Evolutionary conservation across 2,797 vertebrate species (phyloP), one percentile per base, ranked within the genome.

Genomic region (Lutjanus argentimaculatus): DNA sequence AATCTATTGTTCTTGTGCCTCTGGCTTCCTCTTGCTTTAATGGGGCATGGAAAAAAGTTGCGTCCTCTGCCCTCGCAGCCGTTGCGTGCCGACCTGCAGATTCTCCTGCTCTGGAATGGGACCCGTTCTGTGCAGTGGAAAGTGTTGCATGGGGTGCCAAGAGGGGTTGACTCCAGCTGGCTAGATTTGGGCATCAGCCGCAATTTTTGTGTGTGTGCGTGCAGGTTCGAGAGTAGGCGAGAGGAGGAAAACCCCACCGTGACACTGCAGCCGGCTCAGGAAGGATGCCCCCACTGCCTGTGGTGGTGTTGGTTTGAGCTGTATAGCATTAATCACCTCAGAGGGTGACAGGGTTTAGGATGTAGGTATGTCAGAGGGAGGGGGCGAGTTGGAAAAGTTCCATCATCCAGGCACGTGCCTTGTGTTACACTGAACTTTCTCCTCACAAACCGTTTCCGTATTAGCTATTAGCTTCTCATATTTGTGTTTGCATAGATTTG

Each of bases 221-320:
- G 77, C 17, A 14, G 57, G 49, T 85, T 55, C 5, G 49, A 84
- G 72, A 75, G 82, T 65, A 81, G 79, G 21, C 58, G 14, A 85
- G 77, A 66, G 72, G 86, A 93, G 91, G 93, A 95, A 93, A 94
- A 85, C 87, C 91, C 89, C 84, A 79, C 75, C 14, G 73, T 90
- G 90, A 94, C 89, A 90, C 85, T 71, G 80, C 88, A 90, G 84
- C 79, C 55, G 42, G 42, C 86, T 85, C 92, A 93, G 94, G 95
- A 96, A 95, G 94, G 94, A 96, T 94, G 92, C 84, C 80, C 82
- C 84, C 83, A 64, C 15, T 22, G 46, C 80, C 72, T 75, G 66
- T 45, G 52, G 77, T 77, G 79, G 73, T 83, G 88, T 82, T 81
- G 75, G 82, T 89, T 85, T 74, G 72, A 84, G 85, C 82, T 77